Percentiles rank a stretch among this genome's conserved stretches.
These are phyloP conservation scores for Apaloderma vittatum DNA, from an alignment of 2,113 vertebrate species.

Conservation along the genomic window DNA sequence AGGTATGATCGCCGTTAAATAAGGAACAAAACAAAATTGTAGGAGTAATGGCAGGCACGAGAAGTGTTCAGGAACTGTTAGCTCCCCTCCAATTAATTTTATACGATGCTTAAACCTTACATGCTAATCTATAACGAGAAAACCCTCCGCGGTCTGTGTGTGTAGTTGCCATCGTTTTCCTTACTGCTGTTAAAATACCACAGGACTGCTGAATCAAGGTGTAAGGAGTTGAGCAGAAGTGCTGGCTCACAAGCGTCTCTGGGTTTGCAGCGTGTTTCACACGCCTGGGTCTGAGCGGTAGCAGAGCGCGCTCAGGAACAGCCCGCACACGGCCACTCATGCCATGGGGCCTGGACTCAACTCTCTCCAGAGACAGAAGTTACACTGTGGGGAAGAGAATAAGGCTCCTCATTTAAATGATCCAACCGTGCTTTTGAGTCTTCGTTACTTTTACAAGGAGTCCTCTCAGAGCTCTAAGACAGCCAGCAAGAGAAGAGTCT, in stretches of 20 bases:
- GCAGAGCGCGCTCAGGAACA: not conserved
- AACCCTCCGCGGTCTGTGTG: not conserved
- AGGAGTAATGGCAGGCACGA: not conserved
- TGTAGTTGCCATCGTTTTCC: not conserved
- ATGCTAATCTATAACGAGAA: not conserved
- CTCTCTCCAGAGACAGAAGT: not conserved
- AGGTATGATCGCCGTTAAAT: not conserved
- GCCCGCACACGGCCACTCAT: not conserved
- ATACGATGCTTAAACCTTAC: not conserved
- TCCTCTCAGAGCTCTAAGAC: not conserved
- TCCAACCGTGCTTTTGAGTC: not conserved
- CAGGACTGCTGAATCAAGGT: fast-evolving
- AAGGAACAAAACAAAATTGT: not conserved
- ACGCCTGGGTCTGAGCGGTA: not conserved
- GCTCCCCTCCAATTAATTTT: not conserved
- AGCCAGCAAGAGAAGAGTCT: not conserved
- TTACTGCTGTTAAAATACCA: not conserved
- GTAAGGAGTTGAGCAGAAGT: not conserved
- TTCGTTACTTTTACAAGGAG: not conserved
- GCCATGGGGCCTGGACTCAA: fast-evolving
- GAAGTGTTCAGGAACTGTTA: not conserved
- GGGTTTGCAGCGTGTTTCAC: not conserved
- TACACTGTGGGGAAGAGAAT: not conserved
- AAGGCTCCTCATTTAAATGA: not conserved
- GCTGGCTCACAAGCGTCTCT: not conserved